Evolutionary conservation across 2,113 vertebrate genomes (phyloP), one percentile per base, ranked within the genome.

Genomic region (Alethe castanea): DNA sequence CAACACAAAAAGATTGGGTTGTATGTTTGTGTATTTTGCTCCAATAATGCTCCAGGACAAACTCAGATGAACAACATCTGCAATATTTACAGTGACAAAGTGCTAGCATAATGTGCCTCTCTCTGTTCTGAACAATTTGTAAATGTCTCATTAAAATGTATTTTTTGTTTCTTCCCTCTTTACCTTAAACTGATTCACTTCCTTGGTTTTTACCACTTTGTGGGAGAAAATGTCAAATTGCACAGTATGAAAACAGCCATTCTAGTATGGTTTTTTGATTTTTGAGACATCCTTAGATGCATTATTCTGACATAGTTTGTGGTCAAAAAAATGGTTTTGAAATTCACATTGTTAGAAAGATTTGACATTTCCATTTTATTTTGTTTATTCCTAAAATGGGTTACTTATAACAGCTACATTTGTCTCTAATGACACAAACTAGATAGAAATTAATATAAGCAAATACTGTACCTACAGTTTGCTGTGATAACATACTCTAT

Each of bases 91-190:
- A 92, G 69, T 95, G 96, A 96, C 93, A 96, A 96, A 97, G 90
- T 72, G 81, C 76, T 86, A 52, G 81, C 17, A 22, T 70, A 95
- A 91, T 33, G 86, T 77, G 92, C 62, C 80, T 84, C 69, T 89
- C 86, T 84, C 81, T 71, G 86, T 77, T 90, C 93, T 76, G 88
- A 97, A 78, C 93, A 59, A 97, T 96, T 95, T 96, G 90, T 97
- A 96, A 95, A 95, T 73, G 92, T 95, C 95, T 97, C 95, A 97
- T 97, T 97, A 97, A 97, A 96, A 94, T 54, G 69, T 91, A 91
- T 69, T 95, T 97, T 91, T 91, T 94, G 78, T 88, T 91, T 92
- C 86, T 92, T 91, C 61, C 65, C 69, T 89, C 72, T 95, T 90
- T 85, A 96, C 93, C 92, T 94, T 83, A 86, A 90, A 91, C 83